Conservation (phyloP, 2,888 invertebrate genomes). For the Sepiola atlantica region DNA sequence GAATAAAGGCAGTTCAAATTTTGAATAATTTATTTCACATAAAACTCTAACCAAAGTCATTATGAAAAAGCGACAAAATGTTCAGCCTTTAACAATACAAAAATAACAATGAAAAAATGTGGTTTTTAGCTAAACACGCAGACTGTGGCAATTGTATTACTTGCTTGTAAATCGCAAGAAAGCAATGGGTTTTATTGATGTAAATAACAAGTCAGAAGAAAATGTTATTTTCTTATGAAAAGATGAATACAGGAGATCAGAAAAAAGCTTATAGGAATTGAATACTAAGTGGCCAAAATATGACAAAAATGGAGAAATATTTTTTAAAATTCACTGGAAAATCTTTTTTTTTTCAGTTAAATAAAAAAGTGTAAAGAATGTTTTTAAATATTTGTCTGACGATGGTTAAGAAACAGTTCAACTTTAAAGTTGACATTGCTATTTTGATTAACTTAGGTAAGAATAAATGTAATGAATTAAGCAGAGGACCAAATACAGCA, state of each 20-base stretch:
- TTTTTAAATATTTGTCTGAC: no score
- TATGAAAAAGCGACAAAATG: background rate
- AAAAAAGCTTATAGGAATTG: no score
- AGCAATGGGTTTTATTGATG: background rate
- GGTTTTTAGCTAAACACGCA: background rate
- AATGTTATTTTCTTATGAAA: background rate
- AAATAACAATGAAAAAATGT: background rate
- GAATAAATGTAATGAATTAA: no score
- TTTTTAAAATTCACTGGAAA: no score
- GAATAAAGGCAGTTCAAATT: background rate
- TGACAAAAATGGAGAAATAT: no score
- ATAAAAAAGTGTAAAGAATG: no score
- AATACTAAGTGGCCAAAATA: no score
- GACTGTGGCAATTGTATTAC: background rate
- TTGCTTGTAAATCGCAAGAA: background rate
- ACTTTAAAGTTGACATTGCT: no score
- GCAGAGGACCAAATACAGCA: no score
- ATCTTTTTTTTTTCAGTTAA: no score
- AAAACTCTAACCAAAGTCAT: background rate
- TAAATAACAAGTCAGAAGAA: background rate
- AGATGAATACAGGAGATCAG: background rate
- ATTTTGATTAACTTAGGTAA: no score
- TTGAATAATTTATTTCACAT: conserved; percentile 32
- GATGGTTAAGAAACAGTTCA: no score
- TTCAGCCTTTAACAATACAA: background rate